These are phyloP conservation scores for Limnephilus marmoratus DNA, from an alignment of 2,888 invertebrate species.

Conservation along the genomic window DNA sequence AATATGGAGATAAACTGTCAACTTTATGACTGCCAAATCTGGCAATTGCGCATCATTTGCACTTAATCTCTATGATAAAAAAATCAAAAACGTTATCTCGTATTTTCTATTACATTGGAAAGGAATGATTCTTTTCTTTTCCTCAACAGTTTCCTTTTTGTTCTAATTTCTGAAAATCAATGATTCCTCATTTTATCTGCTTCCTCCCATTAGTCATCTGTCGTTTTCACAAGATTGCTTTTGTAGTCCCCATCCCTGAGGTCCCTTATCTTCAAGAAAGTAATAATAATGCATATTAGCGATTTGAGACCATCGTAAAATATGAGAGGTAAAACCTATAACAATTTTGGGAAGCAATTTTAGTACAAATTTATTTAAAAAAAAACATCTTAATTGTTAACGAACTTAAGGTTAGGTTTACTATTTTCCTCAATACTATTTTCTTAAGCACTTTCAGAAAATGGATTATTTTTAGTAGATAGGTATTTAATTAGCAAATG, in stretches of 20 bases:
- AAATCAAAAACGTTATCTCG: neutral
- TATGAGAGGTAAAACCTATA: too few species aligned
- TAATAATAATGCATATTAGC: neutral
- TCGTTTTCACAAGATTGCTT: constrained; percentile 60
- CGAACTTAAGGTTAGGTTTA: too few species aligned
- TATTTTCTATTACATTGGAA: neutral
- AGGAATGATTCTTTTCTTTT: constrained; percentile 31
- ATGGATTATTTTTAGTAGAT: too few species aligned
- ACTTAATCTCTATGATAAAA: neutral
- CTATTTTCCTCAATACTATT: too few species aligned
- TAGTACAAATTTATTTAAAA: too few species aligned
- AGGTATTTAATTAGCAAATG: too few species aligned
- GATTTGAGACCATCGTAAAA: neutral
- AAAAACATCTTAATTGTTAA: too few species aligned
- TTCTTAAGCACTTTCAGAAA: too few species aligned
- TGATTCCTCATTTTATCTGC: constrained; percentile 49
- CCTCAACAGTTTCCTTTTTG: neutral
- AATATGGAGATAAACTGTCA: neutral
- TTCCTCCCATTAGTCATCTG: constrained; percentile 63
- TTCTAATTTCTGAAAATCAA: constrained; percentile 45
- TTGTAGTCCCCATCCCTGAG: constrained; percentile 14
- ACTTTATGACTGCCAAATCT: neutral
- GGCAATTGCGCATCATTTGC: neutral
- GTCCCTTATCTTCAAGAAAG: neutral
- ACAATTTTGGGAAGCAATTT: too few species aligned